phyloP scores from a whole-genome alignment of 2,888 invertebrate genomes.

The Conomelus anceps region DNA sequence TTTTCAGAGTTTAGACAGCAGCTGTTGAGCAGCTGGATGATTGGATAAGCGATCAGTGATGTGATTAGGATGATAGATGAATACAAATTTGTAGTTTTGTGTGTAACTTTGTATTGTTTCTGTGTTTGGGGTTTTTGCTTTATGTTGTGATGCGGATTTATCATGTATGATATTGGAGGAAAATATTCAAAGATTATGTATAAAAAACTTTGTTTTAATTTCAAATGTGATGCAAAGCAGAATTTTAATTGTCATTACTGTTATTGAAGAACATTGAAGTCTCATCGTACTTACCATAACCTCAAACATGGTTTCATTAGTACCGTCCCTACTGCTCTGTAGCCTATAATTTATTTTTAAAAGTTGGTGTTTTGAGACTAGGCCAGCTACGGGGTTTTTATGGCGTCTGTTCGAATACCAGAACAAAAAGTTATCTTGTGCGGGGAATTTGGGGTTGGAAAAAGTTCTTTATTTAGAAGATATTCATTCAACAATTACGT shows the following conservation, averaged over 20 bases:
- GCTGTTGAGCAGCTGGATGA: not conserved
- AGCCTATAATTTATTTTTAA: not conserved
- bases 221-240: not conserved
- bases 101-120: not conserved
- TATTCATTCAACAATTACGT: constrained; percentile 86
- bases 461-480: constrained; percentile 85
- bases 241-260: no score
- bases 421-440: constrained; percentile 89
- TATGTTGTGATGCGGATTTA: not conserved
- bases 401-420: constrained; percentile 77
- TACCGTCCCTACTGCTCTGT: not conserved
- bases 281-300: not conserved
- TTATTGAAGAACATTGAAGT: not conserved
- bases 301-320: not conserved
- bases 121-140: no score
- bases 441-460: constrained; percentile 94
- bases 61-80: not conserved
- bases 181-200: not conserved
- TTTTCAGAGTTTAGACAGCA: no score
- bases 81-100: not conserved
- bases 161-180: not conserved
- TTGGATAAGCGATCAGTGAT: not conserved
- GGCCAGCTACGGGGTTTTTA: constrained; percentile 37
- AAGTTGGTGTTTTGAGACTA: not conserved
- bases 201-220: not conserved